phyloP scores from a whole-genome alignment of 35 echinoderm and acorn worm genomes.

The Lytechinus pictus region DNA sequence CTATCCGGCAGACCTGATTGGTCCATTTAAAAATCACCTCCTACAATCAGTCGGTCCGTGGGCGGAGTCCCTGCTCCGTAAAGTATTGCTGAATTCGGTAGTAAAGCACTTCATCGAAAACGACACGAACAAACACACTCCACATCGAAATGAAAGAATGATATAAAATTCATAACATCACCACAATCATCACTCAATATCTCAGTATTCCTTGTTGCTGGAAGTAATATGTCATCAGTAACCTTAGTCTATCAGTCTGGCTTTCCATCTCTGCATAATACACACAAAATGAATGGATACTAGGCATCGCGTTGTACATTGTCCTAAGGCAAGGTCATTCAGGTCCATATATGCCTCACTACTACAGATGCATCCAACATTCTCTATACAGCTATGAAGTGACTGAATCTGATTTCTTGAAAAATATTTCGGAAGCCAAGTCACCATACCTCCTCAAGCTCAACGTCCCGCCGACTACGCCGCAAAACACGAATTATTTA shows the following conservation, averaged over 20 bases:
- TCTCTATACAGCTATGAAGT: not conserved
- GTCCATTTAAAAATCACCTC: not conserved
- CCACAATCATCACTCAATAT: not conserved
- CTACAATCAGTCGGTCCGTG: not conserved
- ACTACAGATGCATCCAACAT: not conserved
- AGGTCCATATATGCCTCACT: not conserved
- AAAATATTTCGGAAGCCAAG: not conserved
- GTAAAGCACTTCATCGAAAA: conserved; percentile 3
- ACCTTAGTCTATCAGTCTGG: not conserved
- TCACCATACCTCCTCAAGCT: not conserved
- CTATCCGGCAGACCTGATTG: not conserved
- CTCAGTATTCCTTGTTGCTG: not conserved
- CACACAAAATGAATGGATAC: not conserved
- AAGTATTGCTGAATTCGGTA: not conserved
- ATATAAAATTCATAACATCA: not conserved
- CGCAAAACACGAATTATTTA: no score
- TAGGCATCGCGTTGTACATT: not conserved
- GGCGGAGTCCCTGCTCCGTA: not conserved
- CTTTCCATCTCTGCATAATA: not conserved
- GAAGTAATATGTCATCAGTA: not conserved
- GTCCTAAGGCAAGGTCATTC: not conserved
- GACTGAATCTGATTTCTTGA: not conserved
- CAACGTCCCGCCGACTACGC: no score
- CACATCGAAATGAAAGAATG: not conserved
- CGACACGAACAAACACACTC: not conserved